Conservation (phyloP, 2,113 vertebrate species). For the Monopterus albus region DNA sequence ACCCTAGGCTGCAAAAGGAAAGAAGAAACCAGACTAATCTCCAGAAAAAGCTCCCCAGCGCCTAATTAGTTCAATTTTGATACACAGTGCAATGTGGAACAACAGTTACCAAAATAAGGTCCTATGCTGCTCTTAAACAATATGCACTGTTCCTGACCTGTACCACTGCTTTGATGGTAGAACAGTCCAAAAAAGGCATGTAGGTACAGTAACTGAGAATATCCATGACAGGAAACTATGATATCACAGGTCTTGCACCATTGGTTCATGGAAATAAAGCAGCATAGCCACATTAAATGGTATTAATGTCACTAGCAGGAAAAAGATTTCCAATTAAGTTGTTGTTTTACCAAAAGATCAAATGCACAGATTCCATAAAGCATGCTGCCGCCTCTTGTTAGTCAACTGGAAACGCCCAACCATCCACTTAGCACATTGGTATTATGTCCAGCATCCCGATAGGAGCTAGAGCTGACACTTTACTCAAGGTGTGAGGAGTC, state of each 20-base stretch:
- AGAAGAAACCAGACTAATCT: not conserved
- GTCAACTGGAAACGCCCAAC: slow-evolving; percentile 17
- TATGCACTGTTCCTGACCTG: slow-evolving; percentile 29
- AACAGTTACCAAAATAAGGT: not conserved
- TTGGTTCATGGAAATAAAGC: not conserved
- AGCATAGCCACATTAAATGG: not conserved
- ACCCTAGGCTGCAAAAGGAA: slow-evolving; percentile 8
- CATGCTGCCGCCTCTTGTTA: slow-evolving; percentile 35
- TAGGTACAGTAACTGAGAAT: slow-evolving; percentile 35
- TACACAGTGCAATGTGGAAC: not conserved
- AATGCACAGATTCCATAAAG: slow-evolving; percentile 6
- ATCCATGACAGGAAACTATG: slow-evolving; percentile 44
- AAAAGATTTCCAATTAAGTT: not conserved
- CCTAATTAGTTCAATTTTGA: slow-evolving; percentile 2
- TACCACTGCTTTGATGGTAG: slow-evolving; percentile 12
- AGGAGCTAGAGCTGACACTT: slow-evolving; percentile 37
- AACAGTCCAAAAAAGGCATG: slow-evolving; percentile 34
- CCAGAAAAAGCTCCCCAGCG: slow-evolving; percentile 3
- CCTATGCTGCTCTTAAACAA: slow-evolving; percentile 5
- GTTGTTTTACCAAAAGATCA: slow-evolving; percentile 22
- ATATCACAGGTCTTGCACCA: not conserved
- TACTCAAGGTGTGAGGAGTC: slow-evolving; percentile 29
- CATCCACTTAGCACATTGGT: slow-evolving; percentile 38
- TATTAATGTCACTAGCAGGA: not conserved
- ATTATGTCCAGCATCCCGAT: slow-evolving; percentile 42